Evolutionary conservation across 30 jellyfish, hydroid and myxozoan species (phyloP).

Genomic region (Phacellophora camtschatica): DNA sequence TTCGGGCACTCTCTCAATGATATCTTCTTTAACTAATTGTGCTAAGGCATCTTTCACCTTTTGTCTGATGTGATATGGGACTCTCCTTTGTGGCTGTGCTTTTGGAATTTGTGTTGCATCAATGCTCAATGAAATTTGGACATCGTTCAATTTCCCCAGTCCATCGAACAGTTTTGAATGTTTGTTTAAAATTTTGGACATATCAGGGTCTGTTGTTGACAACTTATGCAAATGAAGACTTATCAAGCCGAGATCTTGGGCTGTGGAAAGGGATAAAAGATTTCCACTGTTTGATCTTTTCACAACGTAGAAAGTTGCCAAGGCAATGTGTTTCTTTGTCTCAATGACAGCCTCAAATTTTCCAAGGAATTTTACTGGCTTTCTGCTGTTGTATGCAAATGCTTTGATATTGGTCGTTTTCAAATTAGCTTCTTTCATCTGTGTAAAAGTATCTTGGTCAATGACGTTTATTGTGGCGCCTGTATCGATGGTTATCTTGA

Average conservation of each 20-base stretch:
- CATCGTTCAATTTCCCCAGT: conserved; percentile 6
- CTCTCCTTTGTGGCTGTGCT: conserved; percentile 5
- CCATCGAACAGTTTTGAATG: neutral
- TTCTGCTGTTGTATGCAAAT: no score
- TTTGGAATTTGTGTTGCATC: neutral
- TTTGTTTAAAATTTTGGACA: neutral
- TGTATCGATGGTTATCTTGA: no score
- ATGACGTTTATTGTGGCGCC: no score
- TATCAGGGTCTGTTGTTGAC: neutral
- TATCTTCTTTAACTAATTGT: conserved; percentile 13
- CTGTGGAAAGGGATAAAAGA: no score
- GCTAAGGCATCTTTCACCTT: neutral
- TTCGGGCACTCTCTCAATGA: conserved; percentile 15
- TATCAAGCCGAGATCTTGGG: neutral
- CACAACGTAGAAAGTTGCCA: no score
- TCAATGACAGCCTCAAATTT: no score
- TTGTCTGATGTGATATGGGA: conserved; percentile 15
- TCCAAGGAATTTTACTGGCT: no score
- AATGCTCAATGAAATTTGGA: neutral
- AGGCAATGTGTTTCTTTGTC: no score
- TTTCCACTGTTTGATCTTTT: no score
- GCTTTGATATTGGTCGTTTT: no score
- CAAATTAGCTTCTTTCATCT: no score
- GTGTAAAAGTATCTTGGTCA: no score
- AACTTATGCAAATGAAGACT: neutral